Evolutionary conservation across 2,113 vertebrate species (phyloP).

Genomic region (Bagarius yarrelli): DNA sequence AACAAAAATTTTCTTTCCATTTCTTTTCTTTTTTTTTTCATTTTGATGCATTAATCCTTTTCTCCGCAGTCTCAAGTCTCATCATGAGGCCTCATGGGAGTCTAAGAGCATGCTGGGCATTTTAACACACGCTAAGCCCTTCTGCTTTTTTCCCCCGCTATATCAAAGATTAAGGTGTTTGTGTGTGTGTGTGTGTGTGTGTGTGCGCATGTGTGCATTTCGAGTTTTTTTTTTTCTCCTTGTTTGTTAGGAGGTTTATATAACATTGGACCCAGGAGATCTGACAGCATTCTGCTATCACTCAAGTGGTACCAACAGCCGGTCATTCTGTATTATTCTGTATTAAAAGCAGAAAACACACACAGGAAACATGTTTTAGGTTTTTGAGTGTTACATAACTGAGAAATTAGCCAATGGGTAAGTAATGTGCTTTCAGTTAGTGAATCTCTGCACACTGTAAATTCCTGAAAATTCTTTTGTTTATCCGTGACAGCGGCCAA

Average conservation of each 20-base stretch:
- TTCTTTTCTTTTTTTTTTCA: background rate
- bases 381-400: background rate
- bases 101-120: conserved; percentile 31
- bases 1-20: background rate
- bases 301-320: background rate
- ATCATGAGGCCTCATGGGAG: background rate
- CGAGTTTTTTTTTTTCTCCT: background rate
- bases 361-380: background rate
- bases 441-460: background rate
- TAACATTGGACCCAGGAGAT: conserved; percentile 11
- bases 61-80: background rate
- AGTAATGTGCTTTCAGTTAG: background rate
- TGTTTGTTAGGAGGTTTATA: conserved; percentile 25
- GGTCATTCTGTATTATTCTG: background rate
- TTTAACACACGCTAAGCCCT: conserved; percentile 21
- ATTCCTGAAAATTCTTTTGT: background rate
- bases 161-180: background rate
- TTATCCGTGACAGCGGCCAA: background rate
- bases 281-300: conserved; percentile 5
- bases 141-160: conserved; percentile 18
- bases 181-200: background rate
- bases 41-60: background rate
- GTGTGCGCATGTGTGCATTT: too few relatives aligned
- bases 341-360: background rate
- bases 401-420: background rate